Evolutionary conservation across 2,888 invertebrate genomes (phyloP), one percentile per base, ranked within the genome.

Genomic region (Microchrysa polita): DNA sequence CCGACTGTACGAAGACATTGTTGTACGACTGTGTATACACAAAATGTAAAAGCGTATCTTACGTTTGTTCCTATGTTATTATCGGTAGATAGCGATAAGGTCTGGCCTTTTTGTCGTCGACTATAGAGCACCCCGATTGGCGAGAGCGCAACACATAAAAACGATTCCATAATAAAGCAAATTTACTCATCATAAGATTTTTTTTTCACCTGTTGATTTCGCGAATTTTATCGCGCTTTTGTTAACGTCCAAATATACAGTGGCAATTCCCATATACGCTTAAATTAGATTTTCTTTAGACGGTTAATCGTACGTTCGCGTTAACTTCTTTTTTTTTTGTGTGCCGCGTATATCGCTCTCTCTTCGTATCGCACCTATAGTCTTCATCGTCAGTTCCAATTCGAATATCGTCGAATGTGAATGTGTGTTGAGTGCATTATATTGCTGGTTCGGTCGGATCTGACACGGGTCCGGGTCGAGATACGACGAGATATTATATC

Each of bases 161-260:
- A n/a, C 16, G 14, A 48, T 10, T 7, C 12, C 12, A 48, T 4
- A 48, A 48, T 48, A 48, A 34, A 12, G 61, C 34, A 44, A 65
- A 65, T 65, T 65, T 48, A 65, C 48, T 69, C 57, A 55, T 14
- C 69, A 55, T 27, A 34, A 34, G 2, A 34, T 57, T n/a, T n/a
- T n/a, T n/a, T n/a, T 55, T 69, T 57, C 69, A 69, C 69, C 69
- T 69, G 69, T 69, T 55, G 42, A 42, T 20, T 42, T n/a, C n/a
- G 69, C 67, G 22, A 55, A 55, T 12, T 67, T 34, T 27, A 69
- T 69, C 69, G 69, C 22, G n/a, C 65, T 34, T 7, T 34, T n/a
- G 63, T 34, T 57, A 69, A 69, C 57, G 40, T 44, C 55, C 20
- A 22, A 65, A n/a, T n/a, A n/a, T 22, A 65, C 2, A 34, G 4